Base-by-base conservation (phyloP, 2,888 invertebrate genomes). In the Lasius platythorax region DNA sequence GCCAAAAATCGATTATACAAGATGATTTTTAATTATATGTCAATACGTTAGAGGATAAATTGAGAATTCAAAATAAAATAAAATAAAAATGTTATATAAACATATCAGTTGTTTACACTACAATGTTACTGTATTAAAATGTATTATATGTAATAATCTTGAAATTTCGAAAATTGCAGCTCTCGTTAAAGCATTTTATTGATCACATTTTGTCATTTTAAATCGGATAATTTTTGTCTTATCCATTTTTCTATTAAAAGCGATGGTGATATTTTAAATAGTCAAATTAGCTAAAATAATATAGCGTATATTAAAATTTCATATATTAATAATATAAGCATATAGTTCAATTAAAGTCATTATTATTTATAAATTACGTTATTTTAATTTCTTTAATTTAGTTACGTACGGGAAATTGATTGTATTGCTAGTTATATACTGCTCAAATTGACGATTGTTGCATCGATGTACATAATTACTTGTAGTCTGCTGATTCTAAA, bases 401-500 rank as follows among this genome's bases (percentile, higher is more conserved):
- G 91, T 30, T 88, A 87, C 18, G 87, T 84, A 8, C 66, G 28
- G 0, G 84, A 87, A 28, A 82, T 78, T 2, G 83, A 89, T 40
- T n/a, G 11, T 9, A 74, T 74, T 1, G 18, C 88, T 1, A 74
- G 84, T 28, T 84, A 83, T 1, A 15, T 90, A 4, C 66, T 88
- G 1, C 30, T 90, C 2, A 89, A 90, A 79, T 86, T 83, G 6
- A 85, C 85, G 8, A n/a, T 66, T 3, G 84, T 85, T 1, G 81
- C 85, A 43, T 78, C 72, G 1, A 30, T 87, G 2, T 81, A 87
- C n/a, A 50, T 85, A 43, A 70, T 89, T 4, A 46, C 81, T 30
- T 72, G 84, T 37, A 37, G 84, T n/a, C 82, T 91, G 23, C 81
- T 89, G 53, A 9, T 88, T 18, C 5, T 84, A 61, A 33, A 85